A percentile compares a stretch with the other conserved stretches of the same genome.
phyloP scores from a whole-genome alignment of 2,888 invertebrate genomes.

The Deilephila elpenor region DNA sequence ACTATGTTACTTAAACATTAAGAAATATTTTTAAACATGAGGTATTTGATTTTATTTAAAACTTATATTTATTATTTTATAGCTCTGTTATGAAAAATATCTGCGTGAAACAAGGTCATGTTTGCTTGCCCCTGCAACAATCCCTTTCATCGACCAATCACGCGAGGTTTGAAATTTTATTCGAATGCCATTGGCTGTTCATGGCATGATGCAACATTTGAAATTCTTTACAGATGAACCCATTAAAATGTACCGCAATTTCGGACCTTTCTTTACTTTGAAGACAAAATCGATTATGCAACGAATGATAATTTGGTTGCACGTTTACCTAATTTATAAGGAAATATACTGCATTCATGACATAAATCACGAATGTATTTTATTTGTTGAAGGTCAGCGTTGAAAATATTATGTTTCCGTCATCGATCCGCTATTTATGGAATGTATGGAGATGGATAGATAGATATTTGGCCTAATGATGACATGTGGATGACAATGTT shows the following conservation, averaged over 20 bases:
- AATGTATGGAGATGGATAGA: too few species aligned
- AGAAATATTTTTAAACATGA: background rate
- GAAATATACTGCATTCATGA: background rate
- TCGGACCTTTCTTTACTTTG: constrained; percentile 5
- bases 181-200: constrained; percentile 42
- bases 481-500: too few species aligned
- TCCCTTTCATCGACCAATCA: constrained; percentile 44
- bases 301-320: constrained; percentile 5
- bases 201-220: constrained; percentile 61
- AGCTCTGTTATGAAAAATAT: background rate
- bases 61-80: background rate
- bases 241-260: constrained; percentile 28
- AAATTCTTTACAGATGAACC: constrained; percentile 49
- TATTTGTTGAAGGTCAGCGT: background rate
- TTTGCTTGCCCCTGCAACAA: constrained; percentile 1
- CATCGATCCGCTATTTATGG: too few species aligned
- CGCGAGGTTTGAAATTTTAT: constrained; percentile 29
- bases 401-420: too few species aligned
- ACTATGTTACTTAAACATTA: background rate
- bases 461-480: too few species aligned
- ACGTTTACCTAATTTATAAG: background rate
- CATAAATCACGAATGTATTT: background rate
- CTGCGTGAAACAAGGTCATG: constrained; percentile 34
- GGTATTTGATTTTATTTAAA: background rate
- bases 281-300: background rate